Conservation (phyloP, 2,888 invertebrate species). For the Odiellus spinosus region DNA sequence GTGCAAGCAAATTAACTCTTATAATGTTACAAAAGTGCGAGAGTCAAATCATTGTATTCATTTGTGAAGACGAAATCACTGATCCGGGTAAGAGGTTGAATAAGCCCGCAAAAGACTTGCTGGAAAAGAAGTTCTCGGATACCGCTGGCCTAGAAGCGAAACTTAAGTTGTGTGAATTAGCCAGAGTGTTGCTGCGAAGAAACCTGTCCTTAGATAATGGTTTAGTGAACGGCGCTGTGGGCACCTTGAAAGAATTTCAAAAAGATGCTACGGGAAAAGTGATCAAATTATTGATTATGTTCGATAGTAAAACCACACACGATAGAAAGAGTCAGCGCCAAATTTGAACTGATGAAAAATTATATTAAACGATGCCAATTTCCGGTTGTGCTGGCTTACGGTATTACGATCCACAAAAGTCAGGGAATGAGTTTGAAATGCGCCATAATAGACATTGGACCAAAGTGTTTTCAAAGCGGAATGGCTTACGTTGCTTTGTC, state of each 20-base stretch:
- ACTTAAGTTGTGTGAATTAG: background rate
- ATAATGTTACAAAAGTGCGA: too few species aligned
- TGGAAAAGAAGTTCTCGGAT: background rate
- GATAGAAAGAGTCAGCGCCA: slow-evolving; percentile 2
- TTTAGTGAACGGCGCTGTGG: slow-evolving; percentile 4
- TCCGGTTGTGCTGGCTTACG: slow-evolving; percentile 1
- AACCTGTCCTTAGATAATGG: background rate
- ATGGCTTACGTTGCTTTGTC: slow-evolving; percentile 3
- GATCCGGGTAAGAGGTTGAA: background rate
- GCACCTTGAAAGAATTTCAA: background rate
- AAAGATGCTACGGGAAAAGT: background rate
- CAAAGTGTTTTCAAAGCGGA: background rate
- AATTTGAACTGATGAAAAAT: slow-evolving; percentile 1
- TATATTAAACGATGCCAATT: slow-evolving; percentile 4
- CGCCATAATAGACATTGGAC: slow-evolving; percentile 2
- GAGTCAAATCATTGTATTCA: too few species aligned
- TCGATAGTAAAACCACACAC: background rate
- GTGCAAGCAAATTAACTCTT: too few species aligned
- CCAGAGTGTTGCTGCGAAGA: background rate
- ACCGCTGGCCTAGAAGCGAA: slow-evolving; percentile 2
- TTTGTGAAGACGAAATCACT: background rate
- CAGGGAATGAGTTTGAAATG: slow-evolving; percentile 2
- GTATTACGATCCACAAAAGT: slow-evolving; percentile 5
- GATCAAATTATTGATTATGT: too few species aligned
- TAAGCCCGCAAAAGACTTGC: background rate